A percentile compares a stretch with the other conserved stretches of the same genome.
Evolutionary conservation across 2,888 invertebrate genomes (phyloP).

Genomic region (Gandaritis pyraliata): DNA sequence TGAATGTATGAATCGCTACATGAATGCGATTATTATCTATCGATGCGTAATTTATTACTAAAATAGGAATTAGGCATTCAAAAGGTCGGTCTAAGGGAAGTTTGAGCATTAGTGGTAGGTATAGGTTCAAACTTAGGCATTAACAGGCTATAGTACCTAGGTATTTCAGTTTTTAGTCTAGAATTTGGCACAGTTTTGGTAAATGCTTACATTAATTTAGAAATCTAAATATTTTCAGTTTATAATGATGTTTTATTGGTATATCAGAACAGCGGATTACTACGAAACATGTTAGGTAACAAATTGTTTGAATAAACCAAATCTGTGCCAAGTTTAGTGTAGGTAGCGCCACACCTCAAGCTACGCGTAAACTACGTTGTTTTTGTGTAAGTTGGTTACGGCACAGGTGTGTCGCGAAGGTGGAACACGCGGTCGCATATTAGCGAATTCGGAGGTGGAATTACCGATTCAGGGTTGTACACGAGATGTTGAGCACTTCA

Average conservation of each 20-base stretch:
- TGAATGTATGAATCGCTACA: slow-evolving; percentile 29
- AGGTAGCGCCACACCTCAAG: slow-evolving; percentile 40
- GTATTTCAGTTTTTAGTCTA: slow-evolving; percentile 8
- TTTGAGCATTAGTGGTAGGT: slow-evolving; percentile 3
- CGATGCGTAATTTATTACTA: slow-evolving; percentile 18
- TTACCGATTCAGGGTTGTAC: neutral
- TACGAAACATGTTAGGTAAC: neutral
- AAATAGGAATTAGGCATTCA: no score
- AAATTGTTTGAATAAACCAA: slow-evolving; percentile 31
- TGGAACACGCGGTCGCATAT: slow-evolving; percentile 10
- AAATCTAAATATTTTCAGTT: no score
- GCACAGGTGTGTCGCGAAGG: slow-evolving; percentile 27
- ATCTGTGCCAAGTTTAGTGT: slow-evolving; percentile 44
- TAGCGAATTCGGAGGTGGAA: neutral
- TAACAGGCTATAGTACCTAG: slow-evolving; percentile 19
- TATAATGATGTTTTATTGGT: no score
- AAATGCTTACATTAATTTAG: no score
- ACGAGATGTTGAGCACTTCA: slow-evolving; percentile 5
- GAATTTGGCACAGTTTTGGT: slow-evolving; percentile 18
- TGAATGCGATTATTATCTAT: slow-evolving; percentile 35
- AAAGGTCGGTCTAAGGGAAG: neutral
- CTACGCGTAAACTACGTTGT: slow-evolving; percentile 28
- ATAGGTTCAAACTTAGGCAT: slow-evolving; percentile 14
- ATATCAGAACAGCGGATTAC: neutral
- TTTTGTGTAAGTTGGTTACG: slow-evolving; percentile 33